Conservation (phyloP, 2,888 invertebrate genomes). For the Pyralis farinalis region DNA sequence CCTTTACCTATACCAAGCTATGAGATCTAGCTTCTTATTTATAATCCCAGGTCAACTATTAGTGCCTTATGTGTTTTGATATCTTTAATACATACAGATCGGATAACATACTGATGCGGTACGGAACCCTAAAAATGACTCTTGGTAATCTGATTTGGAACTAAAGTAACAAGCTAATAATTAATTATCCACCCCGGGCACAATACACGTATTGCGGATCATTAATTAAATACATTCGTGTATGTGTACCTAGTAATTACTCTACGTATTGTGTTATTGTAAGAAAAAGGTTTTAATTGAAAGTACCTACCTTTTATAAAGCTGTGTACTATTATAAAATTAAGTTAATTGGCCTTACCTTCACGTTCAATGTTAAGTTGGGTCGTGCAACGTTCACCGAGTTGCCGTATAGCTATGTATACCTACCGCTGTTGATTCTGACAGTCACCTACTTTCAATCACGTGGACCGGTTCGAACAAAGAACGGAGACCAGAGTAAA, state of each 20-base stretch:
- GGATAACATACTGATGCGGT: no score
- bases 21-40: no score
- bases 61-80: no score
- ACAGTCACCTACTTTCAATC: conserved; percentile 70
- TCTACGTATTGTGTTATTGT: conserved; percentile 16
- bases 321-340: conserved; percentile 42
- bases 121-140: conserved; percentile 1
- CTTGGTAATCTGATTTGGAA: not conserved
- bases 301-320: conserved; percentile 13
- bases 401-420: conserved; percentile 27
- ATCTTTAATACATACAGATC: no score
- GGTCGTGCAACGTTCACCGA: conserved; percentile 45
- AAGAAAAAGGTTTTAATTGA: conserved; percentile 31
- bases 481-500: no score
- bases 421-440: conserved; percentile 37
- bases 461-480: conserved; percentile 58
- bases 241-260: conserved; percentile 19
- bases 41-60: no score
- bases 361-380: conserved; percentile 62
- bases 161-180: not conserved
- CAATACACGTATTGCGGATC: not conserved
- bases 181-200: not conserved
- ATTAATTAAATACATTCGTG: conserved; percentile 3
- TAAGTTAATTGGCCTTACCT: conserved; percentile 63
- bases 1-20: no score